Base-by-base conservation (phyloP, 2,797 vertebrate genomes). In the Molossus alvarezi region DNA sequence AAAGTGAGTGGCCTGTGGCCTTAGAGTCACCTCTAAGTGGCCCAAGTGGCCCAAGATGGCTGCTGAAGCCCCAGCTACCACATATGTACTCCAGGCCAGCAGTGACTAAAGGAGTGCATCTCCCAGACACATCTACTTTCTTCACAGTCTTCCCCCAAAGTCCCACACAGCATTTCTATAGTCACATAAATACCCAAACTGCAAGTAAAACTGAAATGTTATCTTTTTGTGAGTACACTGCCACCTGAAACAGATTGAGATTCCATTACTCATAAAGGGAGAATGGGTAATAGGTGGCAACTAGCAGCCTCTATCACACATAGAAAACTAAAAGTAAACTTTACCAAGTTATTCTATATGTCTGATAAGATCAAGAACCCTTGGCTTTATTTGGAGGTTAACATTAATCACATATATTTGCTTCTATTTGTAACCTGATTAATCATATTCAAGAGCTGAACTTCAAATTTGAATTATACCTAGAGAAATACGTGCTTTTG, bases 401-500 rank as follows among this genome's bases (percentile, higher is more conserved):
- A 77, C 29, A 58, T 21, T 14, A 82, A 77, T 60, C 27, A 1
- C 17, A 53, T 57, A 27, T 89, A 45, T 95, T 58, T 88, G 33
- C 58, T 94, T 80, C 71, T 71, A 12, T 58, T 53, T 95, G 65
- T 55, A 92, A 71, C 29, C 41, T n/a, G 25, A 67, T 71, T 55
- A 37, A 33, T 73, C 8, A 27, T 6, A 67, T 37, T 65, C n/a
- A 23, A 88, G 77, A 84, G 9, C 27, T 72, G 62, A 90, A 81
- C 45, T n/a, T n/a, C 62, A 75, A 71, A 83, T 55, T 1, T 62
- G 81, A 65, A 55, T 80, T 51, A 15, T 29, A 73, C 33, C 75
- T 87, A 41, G 25, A 75, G 53, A 81, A 79, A 45, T 4, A 3
- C 4, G 3, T 6, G 23, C 20, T 84, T 81, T 79, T 45, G 65